Evolutionary conservation across 2,113 vertebrate species (phyloP), one percentile per base, ranked within the genome.

Genomic region (Pachycephala philippinensis): DNA sequence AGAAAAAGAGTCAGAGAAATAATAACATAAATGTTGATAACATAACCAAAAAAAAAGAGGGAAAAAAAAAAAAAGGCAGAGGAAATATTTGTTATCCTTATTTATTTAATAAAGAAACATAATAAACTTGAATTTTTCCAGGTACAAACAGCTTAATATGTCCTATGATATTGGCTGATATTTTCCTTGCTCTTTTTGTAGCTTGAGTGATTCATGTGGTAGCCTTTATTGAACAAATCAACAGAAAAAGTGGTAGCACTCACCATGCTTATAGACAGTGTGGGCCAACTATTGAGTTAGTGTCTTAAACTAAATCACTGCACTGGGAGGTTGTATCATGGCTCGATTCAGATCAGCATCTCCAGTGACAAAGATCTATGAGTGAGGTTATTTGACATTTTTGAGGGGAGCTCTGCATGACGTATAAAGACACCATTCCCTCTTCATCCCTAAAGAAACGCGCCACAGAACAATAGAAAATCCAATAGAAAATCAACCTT

Each of bases 61-160:
- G n/a, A n/a, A 39, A 16, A 40, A 61, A 47, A 50, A 60, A 90
- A 96, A 86, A 84, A 77, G 28, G 35, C 96, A 85, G 79, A 59
- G 44, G 54, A 93, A 79, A 39, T 94, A 84, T 90, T 94, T 95
- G 85, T 94, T 92, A 91, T 92, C 96, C 91, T 95, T 84, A 95
- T 95, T 95, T 95, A 96, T 96, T 97, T 95, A 93, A 94, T 85
- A 92, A 96, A 95, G 94, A 94, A 96, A 93, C 90, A 94, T 96
- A 95, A 96, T 95, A 96, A 97, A 96, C 53, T 95, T 72, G 65
- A 78, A 27, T 89, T 95, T 96, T 96, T 94, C 84, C 90, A 93
- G 71, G 92, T 96, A 96, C 95, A 97, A 96, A 95, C 76, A 94
- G 60, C 88, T 95, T 95, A 85, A 80, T 96, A 95, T 57, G 60